phyloP scores from a whole-genome alignment of 2,113 vertebrate genomes.

The Laterallus jamaicensis region DNA sequence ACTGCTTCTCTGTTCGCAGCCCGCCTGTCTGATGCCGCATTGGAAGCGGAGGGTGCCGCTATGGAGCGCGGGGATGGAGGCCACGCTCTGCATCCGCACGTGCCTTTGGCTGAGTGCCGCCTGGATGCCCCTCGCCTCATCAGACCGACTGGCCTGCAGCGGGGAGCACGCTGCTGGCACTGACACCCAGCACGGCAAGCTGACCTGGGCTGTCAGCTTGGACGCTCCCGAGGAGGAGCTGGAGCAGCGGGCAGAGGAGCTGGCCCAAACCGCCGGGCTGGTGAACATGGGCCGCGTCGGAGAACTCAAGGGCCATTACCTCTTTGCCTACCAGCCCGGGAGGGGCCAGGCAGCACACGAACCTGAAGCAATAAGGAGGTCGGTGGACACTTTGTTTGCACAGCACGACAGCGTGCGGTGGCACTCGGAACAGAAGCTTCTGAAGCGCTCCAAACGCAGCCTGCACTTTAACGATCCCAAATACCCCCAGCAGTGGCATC shows the following conservation, averaged over 20 bases:
- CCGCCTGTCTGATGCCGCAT: constrained; percentile 74
- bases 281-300: constrained; percentile 90
- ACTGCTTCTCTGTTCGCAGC: neutral
- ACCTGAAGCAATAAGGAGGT: constrained; percentile 11
- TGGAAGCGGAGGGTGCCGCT: constrained; percentile 59
- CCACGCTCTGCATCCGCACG: constrained; percentile 23
- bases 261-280: constrained; percentile 84
- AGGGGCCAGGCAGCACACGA: rapidly evolving
- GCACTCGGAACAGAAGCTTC: constrained; percentile 87
- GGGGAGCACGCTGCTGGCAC: neutral
- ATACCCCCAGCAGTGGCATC: constrained; percentile 93
- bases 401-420: constrained; percentile 85
- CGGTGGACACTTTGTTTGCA: constrained; percentile 75
- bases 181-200: neutral
- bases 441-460: constrained; percentile 89
- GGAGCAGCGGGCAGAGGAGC: constrained; percentile 74
- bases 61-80: constrained; percentile 68
- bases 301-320: constrained; percentile 89
- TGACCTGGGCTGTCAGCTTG: constrained; percentile 88
- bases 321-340: constrained; percentile 71
- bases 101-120: constrained; percentile 67
- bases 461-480: constrained; percentile 93
- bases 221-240: constrained; percentile 39
- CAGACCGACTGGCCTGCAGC: neutral
- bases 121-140: constrained; percentile 23